Evolutionary conservation across 2,113 vertebrate species (phyloP).

Genomic region (Lichenostomus cassidix): DNA sequence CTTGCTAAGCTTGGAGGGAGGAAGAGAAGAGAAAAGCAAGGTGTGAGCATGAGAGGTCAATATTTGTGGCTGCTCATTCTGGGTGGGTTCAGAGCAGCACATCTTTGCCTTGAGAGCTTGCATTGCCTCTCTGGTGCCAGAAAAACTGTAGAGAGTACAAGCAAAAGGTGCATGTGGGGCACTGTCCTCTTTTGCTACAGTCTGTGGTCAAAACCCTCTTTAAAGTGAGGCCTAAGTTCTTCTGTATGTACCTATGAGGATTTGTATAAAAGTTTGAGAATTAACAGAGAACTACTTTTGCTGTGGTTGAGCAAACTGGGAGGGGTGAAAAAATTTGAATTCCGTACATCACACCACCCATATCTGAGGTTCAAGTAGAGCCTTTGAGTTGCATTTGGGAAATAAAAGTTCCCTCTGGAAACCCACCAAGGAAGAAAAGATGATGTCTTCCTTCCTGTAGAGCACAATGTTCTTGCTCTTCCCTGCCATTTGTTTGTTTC

Average conservation of each 20-base stretch:
- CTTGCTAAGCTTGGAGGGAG: background rate
- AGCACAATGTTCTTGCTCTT: background rate
- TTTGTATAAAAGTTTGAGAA: background rate
- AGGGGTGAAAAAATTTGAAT: background rate
- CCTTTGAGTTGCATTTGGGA: background rate
- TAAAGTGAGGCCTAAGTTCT: background rate
- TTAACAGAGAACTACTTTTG: background rate
- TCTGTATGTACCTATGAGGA: background rate
- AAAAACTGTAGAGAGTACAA: background rate
- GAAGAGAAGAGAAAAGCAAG: background rate
- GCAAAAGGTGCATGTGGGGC: fast-evolving
- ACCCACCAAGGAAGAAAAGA: background rate
- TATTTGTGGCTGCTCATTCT: background rate
- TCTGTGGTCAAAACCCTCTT: background rate
- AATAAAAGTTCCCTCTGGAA: background rate
- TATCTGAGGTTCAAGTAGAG: background rate
- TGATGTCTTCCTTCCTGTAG: background rate
- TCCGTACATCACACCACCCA: background rate
- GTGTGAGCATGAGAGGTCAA: background rate
- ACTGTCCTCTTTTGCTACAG: background rate
- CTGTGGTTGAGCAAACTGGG: background rate
- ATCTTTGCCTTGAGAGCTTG: background rate
- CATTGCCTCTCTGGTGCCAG: background rate
- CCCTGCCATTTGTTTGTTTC: background rate
- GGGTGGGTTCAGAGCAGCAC: background rate